A percentile compares a stretch with the other conserved stretches of the same genome.
phyloP scores from a whole-genome alignment of 2,113 vertebrate genomes.

The Seriola rivoliana region DNA sequence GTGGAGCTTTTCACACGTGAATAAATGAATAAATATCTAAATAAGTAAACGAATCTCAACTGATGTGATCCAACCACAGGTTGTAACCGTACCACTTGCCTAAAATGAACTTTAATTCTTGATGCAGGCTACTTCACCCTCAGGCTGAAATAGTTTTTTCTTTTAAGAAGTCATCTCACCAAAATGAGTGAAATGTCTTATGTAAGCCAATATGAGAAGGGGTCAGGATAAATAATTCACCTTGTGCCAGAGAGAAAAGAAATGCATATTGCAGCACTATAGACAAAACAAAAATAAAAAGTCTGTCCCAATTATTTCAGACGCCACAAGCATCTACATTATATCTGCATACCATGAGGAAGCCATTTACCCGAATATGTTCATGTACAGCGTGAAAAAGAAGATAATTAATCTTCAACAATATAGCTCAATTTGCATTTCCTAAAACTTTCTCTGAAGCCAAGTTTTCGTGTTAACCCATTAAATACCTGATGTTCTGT shows the following conservation, averaged over 20 bases:
- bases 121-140: not conserved
- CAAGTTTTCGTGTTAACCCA: not conserved
- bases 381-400: not conserved
- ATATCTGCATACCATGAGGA: not conserved
- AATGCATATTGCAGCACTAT: not conserved
- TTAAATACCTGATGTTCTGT: not conserved
- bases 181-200: not conserved
- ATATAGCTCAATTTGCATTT: not conserved
- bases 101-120: not conserved
- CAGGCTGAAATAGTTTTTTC: not conserved
- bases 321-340: not conserved
- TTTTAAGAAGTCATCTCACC: not conserved
- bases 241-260: not conserved
- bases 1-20: not conserved
- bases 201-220: not conserved
- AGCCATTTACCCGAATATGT: not conserved
- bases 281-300: not conserved
- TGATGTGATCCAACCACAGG: not conserved
- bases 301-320: constrained; percentile 17
- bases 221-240: not conserved
- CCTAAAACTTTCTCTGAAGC: not conserved
- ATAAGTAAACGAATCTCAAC: not conserved
- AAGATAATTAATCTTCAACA: not conserved
- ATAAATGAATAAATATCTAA: not conserved
- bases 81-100: not conserved